phyloP scores from a whole-genome alignment of 2,797 vertebrate species.

The Pipistrellus nathusii region DNA sequence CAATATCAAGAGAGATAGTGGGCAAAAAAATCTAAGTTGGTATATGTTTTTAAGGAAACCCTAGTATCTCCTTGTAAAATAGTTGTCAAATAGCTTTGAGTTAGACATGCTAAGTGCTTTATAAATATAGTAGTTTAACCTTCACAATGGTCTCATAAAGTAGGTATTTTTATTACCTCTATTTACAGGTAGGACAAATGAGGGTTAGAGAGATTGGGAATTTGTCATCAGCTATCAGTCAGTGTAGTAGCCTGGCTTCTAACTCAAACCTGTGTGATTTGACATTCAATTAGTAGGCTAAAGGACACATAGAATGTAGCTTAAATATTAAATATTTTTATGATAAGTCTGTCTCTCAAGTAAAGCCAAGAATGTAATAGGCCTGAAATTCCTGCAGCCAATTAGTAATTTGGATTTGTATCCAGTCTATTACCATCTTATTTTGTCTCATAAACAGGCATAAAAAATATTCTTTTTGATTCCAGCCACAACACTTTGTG shows the following conservation, averaged over 20 bases:
- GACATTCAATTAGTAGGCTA: background rate
- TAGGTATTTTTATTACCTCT: constrained; percentile 37
- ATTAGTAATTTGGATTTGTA: background rate
- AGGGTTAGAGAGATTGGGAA: background rate
- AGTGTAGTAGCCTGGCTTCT: background rate
- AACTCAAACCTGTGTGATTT: background rate
- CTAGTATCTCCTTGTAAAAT: background rate
- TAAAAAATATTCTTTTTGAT: background rate
- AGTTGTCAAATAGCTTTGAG: constrained; percentile 17
- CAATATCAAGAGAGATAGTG: background rate
- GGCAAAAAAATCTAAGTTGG: background rate
- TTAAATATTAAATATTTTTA: constrained; percentile 12
- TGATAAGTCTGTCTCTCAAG: background rate
- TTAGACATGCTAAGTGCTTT: constrained; percentile 35
- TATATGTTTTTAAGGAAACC: constrained; percentile 44
- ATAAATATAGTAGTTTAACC: constrained; percentile 34
- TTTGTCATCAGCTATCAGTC: background rate
- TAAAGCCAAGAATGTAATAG: background rate
- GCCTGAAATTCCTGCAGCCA: background rate
- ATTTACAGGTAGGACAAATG: background rate
- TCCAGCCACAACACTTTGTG: background rate
- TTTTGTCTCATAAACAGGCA: background rate
- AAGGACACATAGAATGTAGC: background rate
- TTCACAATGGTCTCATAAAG: background rate
- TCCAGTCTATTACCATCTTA: background rate